These are phyloP conservation scores for Phallusia fumigata DNA, from an alignment of 23 tunicate genomes.

Conservation along the genomic window DNA sequence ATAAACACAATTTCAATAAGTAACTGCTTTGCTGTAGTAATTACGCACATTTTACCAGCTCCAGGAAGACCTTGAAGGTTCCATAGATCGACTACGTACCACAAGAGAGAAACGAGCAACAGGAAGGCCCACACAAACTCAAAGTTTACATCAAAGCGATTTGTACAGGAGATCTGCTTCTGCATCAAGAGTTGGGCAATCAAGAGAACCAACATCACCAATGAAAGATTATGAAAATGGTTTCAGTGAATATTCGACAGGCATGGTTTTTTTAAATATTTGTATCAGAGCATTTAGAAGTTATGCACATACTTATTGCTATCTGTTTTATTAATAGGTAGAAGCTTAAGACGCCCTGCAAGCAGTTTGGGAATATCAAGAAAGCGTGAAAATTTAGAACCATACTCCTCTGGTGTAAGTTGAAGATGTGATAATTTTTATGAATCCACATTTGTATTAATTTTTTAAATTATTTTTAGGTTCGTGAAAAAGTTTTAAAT, in stretches of 20 bases:
- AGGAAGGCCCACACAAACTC: constrained; percentile 16
- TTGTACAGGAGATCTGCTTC: constrained; percentile 47
- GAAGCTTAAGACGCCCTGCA: constrained; percentile 44
- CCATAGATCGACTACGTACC: constrained; percentile 49
- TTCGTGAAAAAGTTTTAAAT: constrained; percentile 56
- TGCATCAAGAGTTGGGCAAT: constrained; percentile 14
- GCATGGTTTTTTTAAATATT: background rate
- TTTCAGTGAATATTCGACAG: constrained; percentile 2
- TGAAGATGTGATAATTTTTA: too few species aligned
- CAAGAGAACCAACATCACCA: constrained; percentile 17
- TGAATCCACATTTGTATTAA: too few species aligned
- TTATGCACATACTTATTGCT: background rate
- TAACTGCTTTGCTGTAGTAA: background rate
- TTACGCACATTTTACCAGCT: constrained; percentile 22
- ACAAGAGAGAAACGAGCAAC: constrained; percentile 64
- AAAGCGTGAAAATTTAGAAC: constrained; percentile 13
- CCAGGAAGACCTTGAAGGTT: constrained; percentile 88
- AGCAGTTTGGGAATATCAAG: constrained; percentile 68
- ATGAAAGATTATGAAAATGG: constrained; percentile 36
- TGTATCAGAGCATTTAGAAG: background rate
- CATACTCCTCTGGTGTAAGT: constrained; percentile 38
- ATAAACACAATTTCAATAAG: background rate
- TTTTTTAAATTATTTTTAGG: constrained; percentile 11
- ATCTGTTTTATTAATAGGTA: background rate
- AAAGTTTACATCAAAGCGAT: constrained; percentile 64